Evolutionary conservation across 1,140 invertebrate species (phyloP).

Genomic region (Geopemphigus sp.): DNA sequence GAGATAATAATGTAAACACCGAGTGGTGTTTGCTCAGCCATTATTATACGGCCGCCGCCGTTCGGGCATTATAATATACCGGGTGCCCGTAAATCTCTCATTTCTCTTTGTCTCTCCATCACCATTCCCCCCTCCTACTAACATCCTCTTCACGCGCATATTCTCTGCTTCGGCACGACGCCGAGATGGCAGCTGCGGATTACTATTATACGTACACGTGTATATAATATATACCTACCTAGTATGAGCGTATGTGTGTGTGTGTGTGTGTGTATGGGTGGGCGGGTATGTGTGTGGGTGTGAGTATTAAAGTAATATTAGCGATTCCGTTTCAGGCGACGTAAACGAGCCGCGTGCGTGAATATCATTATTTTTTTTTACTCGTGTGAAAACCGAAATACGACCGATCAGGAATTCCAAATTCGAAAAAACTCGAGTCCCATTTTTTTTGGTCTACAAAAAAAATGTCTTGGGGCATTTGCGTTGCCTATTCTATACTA

Average conservation of each 20-base stretch:
- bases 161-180: too few species aligned
- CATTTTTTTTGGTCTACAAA: too few species aligned
- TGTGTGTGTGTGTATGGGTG: too few species aligned
- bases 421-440: too few species aligned
- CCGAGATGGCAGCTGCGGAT: slow-evolving; percentile 11
- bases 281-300: neutral
- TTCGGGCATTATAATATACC: slow-evolving; percentile 20
- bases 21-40: slow-evolving; percentile 32
- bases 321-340: neutral
- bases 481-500: too few species aligned
- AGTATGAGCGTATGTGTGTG: too few species aligned
- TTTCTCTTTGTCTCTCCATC: slow-evolving; percentile 12
- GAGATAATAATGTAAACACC: slow-evolving; percentile 41
- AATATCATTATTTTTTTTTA: neutral
- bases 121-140: neutral
- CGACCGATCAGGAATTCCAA: too few species aligned
- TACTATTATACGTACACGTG: neutral
- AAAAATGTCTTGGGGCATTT: too few species aligned
- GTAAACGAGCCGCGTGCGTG: neutral
- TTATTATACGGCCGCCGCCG: slow-evolving; percentile 18
- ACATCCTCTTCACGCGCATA: too few species aligned
- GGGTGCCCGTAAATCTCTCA: slow-evolving; percentile 26
- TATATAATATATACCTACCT: neutral
- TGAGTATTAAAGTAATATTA: neutral
- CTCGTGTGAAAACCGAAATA: too few species aligned